These are phyloP conservation scores for Euclidia mi DNA, from an alignment of 2,888 invertebrate species.

Conservation along the genomic window DNA sequence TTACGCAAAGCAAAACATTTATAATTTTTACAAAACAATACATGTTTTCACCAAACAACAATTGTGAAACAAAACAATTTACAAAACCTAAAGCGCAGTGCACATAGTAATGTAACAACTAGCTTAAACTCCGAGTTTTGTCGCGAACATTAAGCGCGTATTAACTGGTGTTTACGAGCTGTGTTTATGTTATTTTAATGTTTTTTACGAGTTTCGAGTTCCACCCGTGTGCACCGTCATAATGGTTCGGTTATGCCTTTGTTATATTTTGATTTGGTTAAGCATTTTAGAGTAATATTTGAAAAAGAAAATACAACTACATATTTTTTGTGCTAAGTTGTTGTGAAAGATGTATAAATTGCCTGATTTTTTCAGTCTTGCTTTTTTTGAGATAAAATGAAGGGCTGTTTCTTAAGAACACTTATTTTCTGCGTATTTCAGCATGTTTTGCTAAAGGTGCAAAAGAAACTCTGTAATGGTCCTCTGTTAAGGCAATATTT, in stretches of 20 bases:
- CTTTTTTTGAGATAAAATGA: too few species aligned
- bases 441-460: too few species aligned
- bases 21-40: background rate
- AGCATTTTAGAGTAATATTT: too few species aligned
- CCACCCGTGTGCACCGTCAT: conserved; percentile 42
- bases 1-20: background rate
- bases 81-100: conserved; percentile 24
- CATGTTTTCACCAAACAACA: too few species aligned
- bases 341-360: too few species aligned
- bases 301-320: too few species aligned
- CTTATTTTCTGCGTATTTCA: too few species aligned
- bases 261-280: conserved; percentile 21
- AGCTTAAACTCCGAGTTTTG: conserved; percentile 31
- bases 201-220: conserved; percentile 41
- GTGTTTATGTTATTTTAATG: conserved; percentile 55
- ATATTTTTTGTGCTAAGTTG: too few species aligned
- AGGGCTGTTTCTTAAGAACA: too few species aligned
- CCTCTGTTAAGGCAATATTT: too few species aligned
- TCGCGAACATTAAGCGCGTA: conserved; percentile 46
- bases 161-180: conserved; percentile 54
- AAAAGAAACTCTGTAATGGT: too few species aligned
- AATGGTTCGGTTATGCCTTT: conserved; percentile 37
- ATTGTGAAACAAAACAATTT: conserved; percentile 10
- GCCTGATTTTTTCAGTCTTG: too few species aligned
- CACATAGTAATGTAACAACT: conserved; percentile 25